phyloP scores from a whole-genome alignment of 2,888 invertebrate species.

The Automeris io region DNA sequence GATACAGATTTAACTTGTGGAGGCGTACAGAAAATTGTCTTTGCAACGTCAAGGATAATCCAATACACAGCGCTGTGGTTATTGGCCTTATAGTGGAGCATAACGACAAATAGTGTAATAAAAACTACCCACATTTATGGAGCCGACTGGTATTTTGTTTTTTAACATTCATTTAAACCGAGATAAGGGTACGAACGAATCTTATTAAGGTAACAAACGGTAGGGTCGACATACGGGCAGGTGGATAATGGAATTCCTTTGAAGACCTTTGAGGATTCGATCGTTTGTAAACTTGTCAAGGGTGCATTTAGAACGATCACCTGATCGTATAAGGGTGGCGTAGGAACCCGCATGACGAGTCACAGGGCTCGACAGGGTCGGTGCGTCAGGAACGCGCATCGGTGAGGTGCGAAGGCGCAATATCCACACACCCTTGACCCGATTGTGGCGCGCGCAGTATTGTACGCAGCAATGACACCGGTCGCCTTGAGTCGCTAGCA shows the following conservation, averaged over 20 bases:
- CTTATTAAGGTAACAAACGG: constrained; percentile 42
- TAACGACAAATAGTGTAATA: constrained; percentile 7
- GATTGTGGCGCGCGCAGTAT: constrained; percentile 62
- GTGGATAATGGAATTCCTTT: constrained; percentile 55
- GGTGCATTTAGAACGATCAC: constrained; percentile 59
- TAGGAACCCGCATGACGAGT: constrained; percentile 51
- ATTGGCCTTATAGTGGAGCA: constrained; percentile 30
- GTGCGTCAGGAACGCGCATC: constrained; percentile 12
- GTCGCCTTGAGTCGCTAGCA: constrained; percentile 75
- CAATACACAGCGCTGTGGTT: constrained; percentile 30
- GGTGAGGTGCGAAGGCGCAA: constrained; percentile 35
- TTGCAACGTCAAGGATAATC: constrained; percentile 50
- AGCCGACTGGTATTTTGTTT: constrained; percentile 17
- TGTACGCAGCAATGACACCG: constrained; percentile 76
- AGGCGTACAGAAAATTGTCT: constrained; percentile 58
- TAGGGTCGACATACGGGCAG: constrained; percentile 52
- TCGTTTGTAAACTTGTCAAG: constrained; percentile 38
- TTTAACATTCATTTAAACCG: constrained; percentile 26
- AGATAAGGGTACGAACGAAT: constrained; percentile 34
- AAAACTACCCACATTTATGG: constrained; percentile 2
- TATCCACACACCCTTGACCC: constrained; percentile 67
- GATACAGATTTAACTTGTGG: constrained; percentile 40
- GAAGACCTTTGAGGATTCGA: constrained; percentile 43
- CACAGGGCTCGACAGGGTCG: constrained; percentile 22
- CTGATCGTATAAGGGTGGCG: constrained; percentile 51